A percentile compares a stretch with the other conserved stretches of the same genome.
phyloP scores from a whole-genome alignment of 2,888 invertebrate genomes.

The Temnothorax rugatulus region DNA sequence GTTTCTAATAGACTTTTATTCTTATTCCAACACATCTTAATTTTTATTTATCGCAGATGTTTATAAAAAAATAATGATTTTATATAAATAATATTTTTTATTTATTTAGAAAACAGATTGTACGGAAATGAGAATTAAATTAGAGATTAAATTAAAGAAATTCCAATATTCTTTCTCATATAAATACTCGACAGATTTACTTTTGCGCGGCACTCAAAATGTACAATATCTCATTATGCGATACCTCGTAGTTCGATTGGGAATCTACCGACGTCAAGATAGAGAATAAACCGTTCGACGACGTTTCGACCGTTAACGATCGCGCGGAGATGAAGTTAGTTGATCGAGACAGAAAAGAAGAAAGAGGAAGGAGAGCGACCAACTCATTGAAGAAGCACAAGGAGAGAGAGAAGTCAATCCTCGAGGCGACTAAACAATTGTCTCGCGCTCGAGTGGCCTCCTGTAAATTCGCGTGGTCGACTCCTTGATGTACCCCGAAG shows the following conservation, averaged over 20 bases:
- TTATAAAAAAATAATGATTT: not conserved
- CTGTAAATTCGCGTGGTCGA: constrained; percentile 71
- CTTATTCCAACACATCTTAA: not conserved
- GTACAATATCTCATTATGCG: constrained; percentile 41
- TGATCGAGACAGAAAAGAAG: constrained; percentile 48
- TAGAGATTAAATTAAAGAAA: not conserved
- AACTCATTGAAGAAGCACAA: constrained; percentile 64
- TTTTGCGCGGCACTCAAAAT: not conserved
- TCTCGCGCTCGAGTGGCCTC: constrained; percentile 79
- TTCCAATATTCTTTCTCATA: not conserved
- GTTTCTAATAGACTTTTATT: no score
- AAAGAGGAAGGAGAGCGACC: constrained; percentile 48
- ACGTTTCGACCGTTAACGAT: constrained; percentile 79
- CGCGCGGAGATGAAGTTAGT: constrained; percentile 51
- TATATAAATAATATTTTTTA: not conserved
- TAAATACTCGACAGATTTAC: not conserved
- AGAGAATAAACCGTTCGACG: constrained; percentile 11
- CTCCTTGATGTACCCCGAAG: constrained; percentile 83
- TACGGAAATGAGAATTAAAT: not conserved
- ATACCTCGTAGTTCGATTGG: constrained; percentile 28
- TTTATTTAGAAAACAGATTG: not conserved
- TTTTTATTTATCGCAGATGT: not conserved
- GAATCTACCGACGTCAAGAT: constrained; percentile 42
- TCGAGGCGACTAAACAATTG: constrained; percentile 83
- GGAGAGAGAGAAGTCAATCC: constrained; percentile 77